Conservation (phyloP, 2,888 invertebrate species). For the Rhingia campestris region DNA sequence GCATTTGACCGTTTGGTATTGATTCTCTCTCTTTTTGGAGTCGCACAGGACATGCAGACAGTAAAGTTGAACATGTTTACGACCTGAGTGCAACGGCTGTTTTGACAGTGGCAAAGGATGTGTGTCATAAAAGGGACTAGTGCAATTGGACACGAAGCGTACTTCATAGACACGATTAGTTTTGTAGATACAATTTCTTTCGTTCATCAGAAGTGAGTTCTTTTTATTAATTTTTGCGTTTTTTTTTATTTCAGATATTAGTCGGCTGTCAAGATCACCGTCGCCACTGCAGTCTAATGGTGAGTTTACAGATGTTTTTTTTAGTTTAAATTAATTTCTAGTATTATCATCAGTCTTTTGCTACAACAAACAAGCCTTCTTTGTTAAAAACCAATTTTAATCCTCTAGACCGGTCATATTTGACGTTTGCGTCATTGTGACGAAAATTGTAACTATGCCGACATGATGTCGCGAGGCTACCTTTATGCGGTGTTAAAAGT, state of each 20-base stretch:
- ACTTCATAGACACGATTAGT: neutral
- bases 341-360: no score
- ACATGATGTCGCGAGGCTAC: no score
- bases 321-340: neutral
- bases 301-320: slow-evolving; percentile 82
- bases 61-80: slow-evolving; percentile 55
- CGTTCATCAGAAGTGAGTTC: neutral
- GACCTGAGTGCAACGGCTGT: slow-evolving; percentile 41
- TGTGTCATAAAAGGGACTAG: slow-evolving; percentile 11
- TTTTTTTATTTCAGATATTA: slow-evolving; percentile 82
- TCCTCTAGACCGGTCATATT: no score
- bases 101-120: slow-evolving; percentile 23
- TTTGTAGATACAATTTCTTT: slow-evolving; percentile 16
- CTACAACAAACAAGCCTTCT: no score
- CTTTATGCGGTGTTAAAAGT: no score
- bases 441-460: no score
- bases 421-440: no score
- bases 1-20: slow-evolving; percentile 61
- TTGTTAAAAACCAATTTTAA: no score
- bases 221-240: slow-evolving; percentile 34
- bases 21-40: slow-evolving; percentile 44
- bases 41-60: slow-evolving; percentile 10
- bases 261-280: slow-evolving; percentile 89
- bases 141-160: neutral
- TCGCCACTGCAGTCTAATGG: slow-evolving; percentile 90